phyloP scores from a whole-genome alignment of 2,888 invertebrate species.

The Apamea anceps region DNA sequence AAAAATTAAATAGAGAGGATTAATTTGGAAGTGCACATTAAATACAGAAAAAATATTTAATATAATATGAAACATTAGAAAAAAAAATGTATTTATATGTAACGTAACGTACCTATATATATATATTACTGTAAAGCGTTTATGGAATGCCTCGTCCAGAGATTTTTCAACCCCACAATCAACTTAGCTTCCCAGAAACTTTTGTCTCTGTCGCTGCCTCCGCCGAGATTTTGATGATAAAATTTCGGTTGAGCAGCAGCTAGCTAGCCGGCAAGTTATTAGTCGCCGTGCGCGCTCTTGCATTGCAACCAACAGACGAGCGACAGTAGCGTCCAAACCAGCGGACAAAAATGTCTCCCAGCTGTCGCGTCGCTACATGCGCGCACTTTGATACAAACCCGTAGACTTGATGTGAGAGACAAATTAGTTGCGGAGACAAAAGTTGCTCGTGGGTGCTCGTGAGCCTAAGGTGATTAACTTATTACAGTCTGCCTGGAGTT shows the following conservation, averaged over 20 bases:
- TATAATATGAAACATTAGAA: conserved; percentile 3
- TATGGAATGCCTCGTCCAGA: background rate
- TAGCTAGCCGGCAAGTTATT: background rate
- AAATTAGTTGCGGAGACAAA: background rate
- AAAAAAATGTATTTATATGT: background rate
- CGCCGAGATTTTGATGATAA: background rate
- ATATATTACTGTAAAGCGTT: conserved; percentile 2
- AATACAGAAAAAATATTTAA: conserved; percentile 13
- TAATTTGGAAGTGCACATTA: background rate
- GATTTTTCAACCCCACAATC: background rate
- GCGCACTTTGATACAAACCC: background rate
- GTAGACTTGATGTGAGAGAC: background rate
- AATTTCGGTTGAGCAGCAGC: background rate
- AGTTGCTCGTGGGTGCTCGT: too few species aligned
- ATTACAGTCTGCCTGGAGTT: background rate
- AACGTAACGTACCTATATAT: background rate
- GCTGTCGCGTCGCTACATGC: background rate
- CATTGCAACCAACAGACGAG: background rate
- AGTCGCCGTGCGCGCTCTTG: background rate
- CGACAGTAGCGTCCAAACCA: background rate
- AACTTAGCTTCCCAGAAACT: background rate
- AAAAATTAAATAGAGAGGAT: conserved; percentile 4
- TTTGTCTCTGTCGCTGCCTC: background rate
- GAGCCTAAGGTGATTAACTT: background rate
- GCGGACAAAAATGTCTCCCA: background rate